phyloP scores from a whole-genome alignment of 2,797 vertebrate species.

The Liasis olivaceus region DNA sequence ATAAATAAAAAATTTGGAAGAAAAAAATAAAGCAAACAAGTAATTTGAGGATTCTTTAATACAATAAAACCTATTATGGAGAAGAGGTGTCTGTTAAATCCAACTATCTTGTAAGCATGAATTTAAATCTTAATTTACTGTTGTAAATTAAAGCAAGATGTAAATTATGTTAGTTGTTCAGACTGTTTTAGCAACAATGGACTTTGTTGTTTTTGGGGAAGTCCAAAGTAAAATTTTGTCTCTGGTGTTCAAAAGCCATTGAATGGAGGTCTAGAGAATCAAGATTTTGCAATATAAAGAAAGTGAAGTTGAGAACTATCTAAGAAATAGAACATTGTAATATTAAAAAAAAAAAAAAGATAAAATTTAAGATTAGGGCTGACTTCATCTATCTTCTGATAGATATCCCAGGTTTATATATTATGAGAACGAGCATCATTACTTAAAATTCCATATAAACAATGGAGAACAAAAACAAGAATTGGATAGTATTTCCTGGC shows the following conservation, averaged over 20 bases:
- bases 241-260: no score
- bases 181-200: no score
- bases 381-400: neutral
- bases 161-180: no score
- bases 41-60: neutral
- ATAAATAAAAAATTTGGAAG: no score
- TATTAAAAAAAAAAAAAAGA: neutral
- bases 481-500: neutral
- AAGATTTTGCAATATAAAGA: neutral
- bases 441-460: neutral
- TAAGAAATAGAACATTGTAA: neutral
- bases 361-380: neutral
- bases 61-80: neutral
- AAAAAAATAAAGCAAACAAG: no score
- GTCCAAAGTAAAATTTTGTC: no score
- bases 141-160: no score
- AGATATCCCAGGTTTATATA: neutral
- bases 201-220: no score
- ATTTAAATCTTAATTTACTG: no score
- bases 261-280: no score
- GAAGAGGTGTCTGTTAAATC: no score
- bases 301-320: neutral
- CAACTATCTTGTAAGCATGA: no score
- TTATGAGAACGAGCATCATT: neutral
- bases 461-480: neutral